Evolutionary conservation across 2,797 vertebrate species (phyloP), one percentile per base, ranked within the genome.

Genomic region (Chaetodon trifasciatus): DNA sequence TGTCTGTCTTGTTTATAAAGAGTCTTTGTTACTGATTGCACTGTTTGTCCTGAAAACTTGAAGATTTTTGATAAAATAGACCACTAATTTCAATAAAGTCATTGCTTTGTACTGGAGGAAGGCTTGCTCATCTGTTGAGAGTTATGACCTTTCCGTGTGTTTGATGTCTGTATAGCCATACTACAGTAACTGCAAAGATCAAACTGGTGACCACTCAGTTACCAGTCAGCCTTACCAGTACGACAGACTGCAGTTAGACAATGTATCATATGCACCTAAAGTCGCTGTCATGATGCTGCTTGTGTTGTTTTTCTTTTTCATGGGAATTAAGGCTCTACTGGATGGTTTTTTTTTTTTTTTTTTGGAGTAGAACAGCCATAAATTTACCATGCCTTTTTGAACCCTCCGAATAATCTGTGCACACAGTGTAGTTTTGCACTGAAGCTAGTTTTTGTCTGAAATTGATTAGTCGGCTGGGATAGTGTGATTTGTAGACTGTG

Each of bases 31-130:
- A 44, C 77, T 77, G 77, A 49, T 94, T 94, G 91, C 91, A 94
- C 91, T 90, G 49, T 88, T 88, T 86, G 80, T 84, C 93, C 93
- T 94, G 91, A 84, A 92, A 89, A 94, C 92, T 95, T 95, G 94
- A 94, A 92, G 4, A 21, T 1, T 65, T 86, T 89, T 88, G 63
- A 88, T 82, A 19, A 89, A 91, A 85, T 69, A 76, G 64, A 83
- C 1, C 4, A 35, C 1, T 91, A 80, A 89, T 92, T 92, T 91
- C 87, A 93, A 90, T 91, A 92, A 93, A 91, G 57, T 71, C 0
- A 0, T 52, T 12, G 55, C 39, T 81, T 81, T 78, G 13, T 84
- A 76, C 37, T 77, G 46, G 49, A 61, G 1, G 24, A 23, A 58
- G 13, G 0, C 19, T n/a, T 44, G 15, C 47, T 21, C 10, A 7